phyloP scores from a whole-genome alignment of 1,140 invertebrate genomes.

The Calliopsis andreniformis region DNA sequence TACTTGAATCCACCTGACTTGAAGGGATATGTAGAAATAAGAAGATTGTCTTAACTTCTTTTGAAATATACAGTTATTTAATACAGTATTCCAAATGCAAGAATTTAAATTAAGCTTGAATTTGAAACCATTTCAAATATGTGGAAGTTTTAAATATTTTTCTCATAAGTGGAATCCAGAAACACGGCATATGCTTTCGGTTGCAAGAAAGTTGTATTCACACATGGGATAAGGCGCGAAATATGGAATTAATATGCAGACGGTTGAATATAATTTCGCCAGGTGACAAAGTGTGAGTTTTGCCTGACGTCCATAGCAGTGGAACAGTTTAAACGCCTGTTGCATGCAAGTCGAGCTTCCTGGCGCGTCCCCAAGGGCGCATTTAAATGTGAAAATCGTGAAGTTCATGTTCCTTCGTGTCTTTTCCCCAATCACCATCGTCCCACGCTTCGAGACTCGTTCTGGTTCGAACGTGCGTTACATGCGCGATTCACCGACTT shows the following conservation, averaged over 20 bases:
- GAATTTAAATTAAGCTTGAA: no score
- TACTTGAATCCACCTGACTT: no score
- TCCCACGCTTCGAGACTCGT: conserved; percentile 11
- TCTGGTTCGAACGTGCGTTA: conserved; percentile 43
- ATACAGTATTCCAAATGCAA: no score
- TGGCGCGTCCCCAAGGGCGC: background rate
- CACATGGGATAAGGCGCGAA: background rate
- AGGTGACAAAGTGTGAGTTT: conserved; percentile 30
- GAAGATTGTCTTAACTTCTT: no score
- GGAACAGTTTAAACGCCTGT: conserved; percentile 11
- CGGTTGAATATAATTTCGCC: background rate
- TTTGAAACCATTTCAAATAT: no score
- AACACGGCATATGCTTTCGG: no score
- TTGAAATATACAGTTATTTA: no score
- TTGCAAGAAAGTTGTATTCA: no score
- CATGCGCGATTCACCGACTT: conserved; percentile 36
- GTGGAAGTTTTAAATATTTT: no score
- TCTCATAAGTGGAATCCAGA: no score
- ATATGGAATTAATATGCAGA: background rate
- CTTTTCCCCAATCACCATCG: background rate
- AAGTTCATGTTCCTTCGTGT: background rate
- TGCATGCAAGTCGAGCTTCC: conserved; percentile 16
- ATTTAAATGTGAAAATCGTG: conserved; percentile 49
- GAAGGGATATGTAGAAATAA: no score
- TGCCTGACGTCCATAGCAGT: background rate